Base-by-base conservation (phyloP, 1,140 invertebrate genomes). In the Aphaenogaster floridana region DNA sequence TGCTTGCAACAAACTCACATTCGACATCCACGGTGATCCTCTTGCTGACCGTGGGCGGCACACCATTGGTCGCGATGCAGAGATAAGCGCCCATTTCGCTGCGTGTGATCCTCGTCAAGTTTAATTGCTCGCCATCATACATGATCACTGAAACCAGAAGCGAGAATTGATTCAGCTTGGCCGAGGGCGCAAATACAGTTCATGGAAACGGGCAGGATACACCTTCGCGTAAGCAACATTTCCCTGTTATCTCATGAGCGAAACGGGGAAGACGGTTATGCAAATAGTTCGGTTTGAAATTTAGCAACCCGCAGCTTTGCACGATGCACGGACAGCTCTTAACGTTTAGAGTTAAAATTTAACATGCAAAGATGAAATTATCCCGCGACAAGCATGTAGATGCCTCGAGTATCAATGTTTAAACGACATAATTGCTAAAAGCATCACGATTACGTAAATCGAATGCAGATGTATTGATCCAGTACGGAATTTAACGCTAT, bases 51-150 rank as follows among this genome's bases (percentile, higher is more conserved):
- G 98, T 98, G 17, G 98, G 98, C 17, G 98, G 98, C 9, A 98
- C 97, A 42, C 98, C 97, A 91, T 98, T 98, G 54, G 97, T 97
- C 61, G 97, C 97, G 93, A 97, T 98, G 94, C 97, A 98, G 34
- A 98, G 96, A 96, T 98, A 98, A 72, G 97, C 97, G n/a, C 98
- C 98, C 97, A 98, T 98, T 94, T 98, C 98, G 64, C 97, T 97
- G 86, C 98, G 96, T 91, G 97, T 97, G 93, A 98, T 98, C 96
- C 97, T 97, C 91, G 97, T 97, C 92, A 98, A 95, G 92, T 97
- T 98, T 92, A 98, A 96, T 85, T 97, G 97, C 93, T 98, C 97
- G 9, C 98, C 98, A 91, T 98, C 97, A 94, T 97, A 97, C 76
- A 97, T 96, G 61, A 96, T 96, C 85, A 98, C 97, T 98, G 96